Percentiles rank a stretch among this genome's conserved stretches.
Conservation (phyloP, 2,888 invertebrate genomes). For the Chymomyza procnemis region DNA sequence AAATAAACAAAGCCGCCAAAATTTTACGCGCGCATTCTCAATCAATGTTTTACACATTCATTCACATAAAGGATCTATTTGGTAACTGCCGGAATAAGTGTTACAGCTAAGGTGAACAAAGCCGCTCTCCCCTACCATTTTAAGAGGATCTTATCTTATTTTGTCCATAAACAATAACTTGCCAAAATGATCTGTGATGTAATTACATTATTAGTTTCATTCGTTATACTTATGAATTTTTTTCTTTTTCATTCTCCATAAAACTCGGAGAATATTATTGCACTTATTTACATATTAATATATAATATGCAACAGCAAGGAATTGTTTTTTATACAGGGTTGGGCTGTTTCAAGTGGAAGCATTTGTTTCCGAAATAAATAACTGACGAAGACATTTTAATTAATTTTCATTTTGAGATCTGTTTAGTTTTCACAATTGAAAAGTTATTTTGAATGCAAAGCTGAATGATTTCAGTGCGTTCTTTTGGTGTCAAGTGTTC, state of each 20-base stretch:
- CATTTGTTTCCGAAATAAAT: too few relatives aligned
- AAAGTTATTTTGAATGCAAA: too few relatives aligned
- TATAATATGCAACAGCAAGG: too few relatives aligned
- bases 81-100: conserved; percentile 30
- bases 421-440: too few relatives aligned
- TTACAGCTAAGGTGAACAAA: not conserved
- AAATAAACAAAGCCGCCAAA: conserved; percentile 49
- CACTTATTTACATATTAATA: too few relatives aligned
- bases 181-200: conserved; percentile 51
- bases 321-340: too few relatives aligned
- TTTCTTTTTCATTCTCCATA: not conserved
- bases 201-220: conserved; percentile 69
- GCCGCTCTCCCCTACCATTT: not conserved
- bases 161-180: conserved; percentile 28
- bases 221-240: conserved; percentile 39
- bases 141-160: not conserved
- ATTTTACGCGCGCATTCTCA: not conserved
- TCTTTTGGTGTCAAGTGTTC: too few relatives aligned
- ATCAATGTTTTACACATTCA: not conserved
- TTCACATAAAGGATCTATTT: conserved; percentile 51
- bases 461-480: too few relatives aligned
- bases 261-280: not conserved
- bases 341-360: too few relatives aligned
- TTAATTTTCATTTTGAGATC: too few relatives aligned
- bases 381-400: too few relatives aligned